Evolutionary conservation across 1,140 invertebrate species (phyloP).

Genomic region (Drosophila athabasca): DNA sequence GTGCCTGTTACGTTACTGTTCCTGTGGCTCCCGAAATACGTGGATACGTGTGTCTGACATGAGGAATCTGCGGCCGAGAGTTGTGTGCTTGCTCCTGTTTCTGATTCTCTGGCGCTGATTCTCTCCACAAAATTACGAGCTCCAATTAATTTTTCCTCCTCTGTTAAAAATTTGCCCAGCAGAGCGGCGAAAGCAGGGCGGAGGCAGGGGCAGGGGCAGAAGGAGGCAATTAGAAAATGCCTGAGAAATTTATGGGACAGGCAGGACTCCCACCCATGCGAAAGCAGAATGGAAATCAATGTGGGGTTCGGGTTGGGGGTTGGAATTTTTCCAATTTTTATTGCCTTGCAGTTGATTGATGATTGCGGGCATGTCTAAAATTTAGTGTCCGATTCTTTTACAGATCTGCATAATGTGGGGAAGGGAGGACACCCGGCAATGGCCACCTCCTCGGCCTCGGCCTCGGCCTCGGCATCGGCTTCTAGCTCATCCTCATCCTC

Average conservation of each 20-base stretch:
- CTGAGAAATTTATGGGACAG: conserved; percentile 35
- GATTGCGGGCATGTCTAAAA: conserved; percentile 54
- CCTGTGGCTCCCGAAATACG: conserved; percentile 20
- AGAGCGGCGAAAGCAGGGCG: background rate
- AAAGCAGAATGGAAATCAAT: conserved; percentile 50
- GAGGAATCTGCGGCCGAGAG: conserved; percentile 36
- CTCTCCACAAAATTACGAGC: conserved; percentile 36
- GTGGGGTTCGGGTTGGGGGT: conserved; percentile 14
- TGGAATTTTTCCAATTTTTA: conserved; percentile 56
- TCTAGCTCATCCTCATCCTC: conserved; percentile 66
- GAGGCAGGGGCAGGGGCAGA: background rate
- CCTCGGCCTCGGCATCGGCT: conserved; percentile 43
- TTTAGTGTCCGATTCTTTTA: conserved; percentile 21
- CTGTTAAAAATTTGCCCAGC: conserved; percentile 5
- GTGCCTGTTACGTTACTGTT: no score
- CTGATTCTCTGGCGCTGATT: conserved; percentile 4
- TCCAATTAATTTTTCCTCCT: conserved; percentile 40
- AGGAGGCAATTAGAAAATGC: conserved; percentile 55
- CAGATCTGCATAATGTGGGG: conserved; percentile 72
- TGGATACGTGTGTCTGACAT: conserved; percentile 66
- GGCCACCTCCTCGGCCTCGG: conserved; percentile 54
- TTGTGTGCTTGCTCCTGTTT: background rate
- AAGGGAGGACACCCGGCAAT: conserved; percentile 56
- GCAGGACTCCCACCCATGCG: background rate
- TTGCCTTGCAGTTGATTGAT: conserved; percentile 68